Evolutionary conservation across 2,888 invertebrate species (phyloP), one percentile per base, ranked within the genome.

Genomic region (Priocnemis perturbator): DNA sequence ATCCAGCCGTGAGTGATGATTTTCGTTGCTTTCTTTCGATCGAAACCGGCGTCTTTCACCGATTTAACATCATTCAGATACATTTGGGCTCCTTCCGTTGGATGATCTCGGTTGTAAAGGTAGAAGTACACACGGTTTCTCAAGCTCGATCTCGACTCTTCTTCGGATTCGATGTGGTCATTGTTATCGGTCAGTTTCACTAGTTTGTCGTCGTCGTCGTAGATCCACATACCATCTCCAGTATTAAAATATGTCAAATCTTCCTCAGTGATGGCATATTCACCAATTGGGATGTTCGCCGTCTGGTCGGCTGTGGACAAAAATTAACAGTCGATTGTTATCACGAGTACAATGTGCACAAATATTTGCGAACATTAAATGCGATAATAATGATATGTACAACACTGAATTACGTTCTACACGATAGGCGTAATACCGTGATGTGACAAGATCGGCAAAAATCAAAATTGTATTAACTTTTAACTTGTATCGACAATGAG

Each of bases 1-100:
- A 78, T 37, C 82, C 86, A 87, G 30, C 87, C 87, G 47, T 87
- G 87, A 19, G 84, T 85, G 7, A 87, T 57, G 19, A 88, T 64
- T 61, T 77, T 81, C 3, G 86, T 87, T 0, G 83, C 79, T 57
- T 74, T 82, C 9, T 64, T 63, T 0, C 73, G 47, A 58, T 85
- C 76, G 48, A 87, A 85, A 19, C 64, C 47, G 60, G 83, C 85
- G 0, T 62, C 59, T 1, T 63, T 21, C 20, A 88, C 30, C 17
- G 62, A 45, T 0, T 73, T 55, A 3, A 50, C 26, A 15, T 87
- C 82, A 15, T 72, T 56, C 19, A 50, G n/a, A 17, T 50, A 50
- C 17, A 50, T 4, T 4, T 17, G 19, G 0, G 7, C 7, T 17
- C 5, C 17, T 5, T 50, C 17, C n/a, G 1, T n/a, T 5, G 19